Base-by-base conservation (phyloP, 2,797 vertebrate genomes). In the Pangasius krempfi region DNA sequence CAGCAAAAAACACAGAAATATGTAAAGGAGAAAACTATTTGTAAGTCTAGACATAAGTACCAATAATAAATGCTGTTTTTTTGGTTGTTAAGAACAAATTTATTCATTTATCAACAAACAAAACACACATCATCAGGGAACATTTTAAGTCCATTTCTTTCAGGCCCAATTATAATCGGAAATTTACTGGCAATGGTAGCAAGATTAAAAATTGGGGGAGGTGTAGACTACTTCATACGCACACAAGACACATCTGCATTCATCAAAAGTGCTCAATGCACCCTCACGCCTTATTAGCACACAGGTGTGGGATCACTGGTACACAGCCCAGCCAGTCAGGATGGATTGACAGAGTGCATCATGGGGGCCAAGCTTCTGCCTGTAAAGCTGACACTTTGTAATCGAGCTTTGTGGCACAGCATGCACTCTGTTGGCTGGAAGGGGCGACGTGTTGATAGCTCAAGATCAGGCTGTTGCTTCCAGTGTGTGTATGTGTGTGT, bases 301-400 rank as follows among this genome's bases (percentile, higher is more conserved):
- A 40, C 54, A 87, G 82, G 60, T 64, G 47, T 87, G 44, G 86
- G 85, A 81, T 76, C 20, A 54, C 58, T 18, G 18, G 73, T 50
- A 84, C 9, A 22, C 54, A 87, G 87, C 85, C 33, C 3, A 72
- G n/a, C 25, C 54, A 73, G 79, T 86, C 78, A 72, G 68, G 58
- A 88, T 33, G 85, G 88, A 82, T 83, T 82, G 84, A 88, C 81
- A 5, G 68, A 88, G 89, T 81, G 81, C 82, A 90, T 88, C 76
- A 81, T 72, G 83, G 86, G 86, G 78, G 83, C 84, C 62, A 50
- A 66, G 76, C 86, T 88, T 85, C 85, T 85, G 68, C 54, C 87
- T 89, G 64, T 82, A 84, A 89, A 81, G 73, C 47, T 90, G 91
- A 91, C 87, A 85, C 87, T 87, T 89, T 88, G 90, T 80, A 89